phyloP scores from a whole-genome alignment of 2,797 vertebrate genomes.

The Pseudochromis fuscus region DNA sequence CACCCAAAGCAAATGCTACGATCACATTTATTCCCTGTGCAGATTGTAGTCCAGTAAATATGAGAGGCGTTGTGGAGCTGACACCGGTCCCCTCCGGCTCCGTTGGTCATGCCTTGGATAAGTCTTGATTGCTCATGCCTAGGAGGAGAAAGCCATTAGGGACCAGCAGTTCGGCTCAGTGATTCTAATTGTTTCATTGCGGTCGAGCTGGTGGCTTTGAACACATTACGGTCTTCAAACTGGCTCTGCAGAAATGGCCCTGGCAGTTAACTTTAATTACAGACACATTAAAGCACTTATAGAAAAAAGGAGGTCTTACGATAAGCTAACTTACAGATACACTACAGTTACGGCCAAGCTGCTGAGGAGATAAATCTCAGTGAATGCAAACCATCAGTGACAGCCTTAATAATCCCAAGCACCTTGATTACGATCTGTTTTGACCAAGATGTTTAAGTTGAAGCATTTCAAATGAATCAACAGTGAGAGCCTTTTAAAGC shows the following conservation, averaged over 20 bases:
- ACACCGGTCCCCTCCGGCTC: conserved; percentile 51
- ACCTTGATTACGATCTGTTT: conserved; percentile 32
- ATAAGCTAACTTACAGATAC: conserved; percentile 69
- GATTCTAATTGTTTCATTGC: conserved; percentile 82
- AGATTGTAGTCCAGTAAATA: conserved; percentile 6
- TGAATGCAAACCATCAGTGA: conserved; percentile 48
- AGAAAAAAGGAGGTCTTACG: conserved; percentile 66
- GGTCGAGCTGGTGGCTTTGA: conserved; percentile 74
- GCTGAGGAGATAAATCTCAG: conserved; percentile 38
- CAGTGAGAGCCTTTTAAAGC: conserved; percentile 9
- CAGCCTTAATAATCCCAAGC: conserved; percentile 22
- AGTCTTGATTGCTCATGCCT: conserved; percentile 75
- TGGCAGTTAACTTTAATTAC: conserved; percentile 80
- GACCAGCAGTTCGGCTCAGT: conserved; percentile 71
- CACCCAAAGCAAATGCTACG: conserved; percentile 31
- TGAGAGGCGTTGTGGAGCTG: conserved; percentile 17
- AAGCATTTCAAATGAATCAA: conserved; percentile 28
- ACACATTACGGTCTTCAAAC: conserved; percentile 71
- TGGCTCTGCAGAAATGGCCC: conserved; percentile 66
- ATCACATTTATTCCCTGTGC: conserved; percentile 25
- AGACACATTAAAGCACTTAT: conserved; percentile 79
- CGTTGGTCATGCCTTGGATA: conserved; percentile 66
- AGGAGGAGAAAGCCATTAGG: conserved; percentile 66
- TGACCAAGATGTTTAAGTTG: not conserved
- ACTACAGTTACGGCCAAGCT: conserved; percentile 51